Evolutionary conservation across 2,888 invertebrate species (phyloP).

Genomic region (Zelleria hepariella): DNA sequence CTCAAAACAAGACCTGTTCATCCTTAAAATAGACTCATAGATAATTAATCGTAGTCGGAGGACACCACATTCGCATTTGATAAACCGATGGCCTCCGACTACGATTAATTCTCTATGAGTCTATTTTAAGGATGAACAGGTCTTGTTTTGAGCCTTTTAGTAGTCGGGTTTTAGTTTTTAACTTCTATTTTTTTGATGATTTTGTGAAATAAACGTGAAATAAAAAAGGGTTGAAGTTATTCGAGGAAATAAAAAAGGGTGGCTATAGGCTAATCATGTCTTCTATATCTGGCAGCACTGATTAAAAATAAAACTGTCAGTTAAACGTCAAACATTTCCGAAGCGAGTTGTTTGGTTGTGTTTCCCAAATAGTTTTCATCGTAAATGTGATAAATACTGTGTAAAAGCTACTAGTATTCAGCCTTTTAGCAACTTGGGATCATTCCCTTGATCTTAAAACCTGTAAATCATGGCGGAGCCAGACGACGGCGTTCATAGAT

Average conservation of each 20-base stretch:
- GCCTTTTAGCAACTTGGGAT: not conserved
- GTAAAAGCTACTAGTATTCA: not conserved
- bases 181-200: not conserved
- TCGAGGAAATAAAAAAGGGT: not conserved
- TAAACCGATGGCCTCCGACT: too few relatives aligned
- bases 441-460: not conserved
- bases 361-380: not conserved
- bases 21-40: too few relatives aligned
- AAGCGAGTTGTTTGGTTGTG: not conserved
- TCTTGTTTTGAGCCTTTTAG: too few relatives aligned
- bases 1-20: too few relatives aligned
- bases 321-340: not conserved
- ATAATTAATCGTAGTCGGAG: too few relatives aligned
- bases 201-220: not conserved
- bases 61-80: too few relatives aligned
- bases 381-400: not conserved
- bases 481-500: constrained; percentile 76
- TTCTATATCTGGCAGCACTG: not conserved
- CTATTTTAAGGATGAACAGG: too few relatives aligned
- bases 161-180: too few relatives aligned
- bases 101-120: not conserved
- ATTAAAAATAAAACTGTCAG: not conserved
- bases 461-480: constrained; percentile 44
- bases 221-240: not conserved
- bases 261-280: not conserved